Conservation (phyloP, 2,888 invertebrate species). For the Iselma pallidipennis region DNA sequence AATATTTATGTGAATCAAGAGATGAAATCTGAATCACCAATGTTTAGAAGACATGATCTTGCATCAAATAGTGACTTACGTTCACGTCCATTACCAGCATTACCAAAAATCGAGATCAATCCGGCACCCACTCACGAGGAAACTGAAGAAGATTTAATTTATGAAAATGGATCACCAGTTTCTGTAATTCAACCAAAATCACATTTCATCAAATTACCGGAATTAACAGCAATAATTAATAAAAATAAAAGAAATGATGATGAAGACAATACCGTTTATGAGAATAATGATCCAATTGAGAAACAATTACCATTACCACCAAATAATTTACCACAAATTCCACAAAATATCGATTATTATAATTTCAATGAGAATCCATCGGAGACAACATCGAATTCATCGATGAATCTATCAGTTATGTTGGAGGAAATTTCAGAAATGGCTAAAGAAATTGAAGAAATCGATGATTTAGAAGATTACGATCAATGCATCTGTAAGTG, state of each 20-base stretch:
- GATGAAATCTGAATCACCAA: background rate
- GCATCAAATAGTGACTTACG: background rate
- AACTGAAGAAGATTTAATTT: background rate
- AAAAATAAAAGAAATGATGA: no score
- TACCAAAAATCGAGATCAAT: background rate
- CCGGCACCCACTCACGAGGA: background rate
- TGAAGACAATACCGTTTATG: background rate
- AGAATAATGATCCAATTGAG: background rate
- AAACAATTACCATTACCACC: conserved; percentile 11
- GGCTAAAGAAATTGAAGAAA: background rate
- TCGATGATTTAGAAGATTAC: conserved; percentile 8
- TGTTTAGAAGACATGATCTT: background rate
- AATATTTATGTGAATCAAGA: background rate
- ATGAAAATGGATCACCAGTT: background rate
- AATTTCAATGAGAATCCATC: background rate
- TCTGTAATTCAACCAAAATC: no score
- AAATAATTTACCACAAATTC: conserved; percentile 4
- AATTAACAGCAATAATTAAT: no score
- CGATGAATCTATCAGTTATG: background rate
- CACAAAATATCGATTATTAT: background rate
- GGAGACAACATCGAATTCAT: background rate
- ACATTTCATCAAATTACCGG: no score
- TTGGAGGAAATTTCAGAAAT: background rate
- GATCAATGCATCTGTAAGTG: conserved; percentile 9
- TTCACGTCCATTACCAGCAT: background rate